These are phyloP conservation scores for Selenia dentaria DNA, from an alignment of 2,888 invertebrate species.

Conservation along the genomic window DNA sequence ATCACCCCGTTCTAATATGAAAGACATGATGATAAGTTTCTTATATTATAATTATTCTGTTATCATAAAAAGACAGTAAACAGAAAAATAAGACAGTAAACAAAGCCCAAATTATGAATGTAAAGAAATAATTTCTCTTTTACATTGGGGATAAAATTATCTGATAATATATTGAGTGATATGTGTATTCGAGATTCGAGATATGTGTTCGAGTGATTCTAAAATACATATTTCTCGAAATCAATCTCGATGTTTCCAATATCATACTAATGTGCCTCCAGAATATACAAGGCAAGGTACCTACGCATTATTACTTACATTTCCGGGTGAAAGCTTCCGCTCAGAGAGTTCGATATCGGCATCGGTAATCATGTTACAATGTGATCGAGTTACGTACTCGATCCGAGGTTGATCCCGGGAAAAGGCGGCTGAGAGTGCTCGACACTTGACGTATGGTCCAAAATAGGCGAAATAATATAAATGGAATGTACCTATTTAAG, in stretches of 20 bases:
- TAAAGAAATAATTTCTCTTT: too few relatives aligned
- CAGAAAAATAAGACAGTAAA: too few relatives aligned
- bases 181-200: too few relatives aligned
- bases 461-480: conserved; percentile 19
- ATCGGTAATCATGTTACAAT: conserved; percentile 71
- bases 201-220: too few relatives aligned
- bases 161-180: too few relatives aligned
- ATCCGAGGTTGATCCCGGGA: conserved; percentile 63
- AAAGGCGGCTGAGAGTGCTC: conserved; percentile 46
- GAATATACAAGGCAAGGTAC: conserved; percentile 26
- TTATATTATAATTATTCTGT: too few relatives aligned
- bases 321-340: conserved; percentile 72
- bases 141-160: too few relatives aligned
- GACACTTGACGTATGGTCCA: conserved; percentile 23
- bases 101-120: too few relatives aligned
- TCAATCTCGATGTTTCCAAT: conserved; percentile 3
- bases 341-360: conserved; percentile 50
- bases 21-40: too few relatives aligned
- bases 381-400: conserved; percentile 73
- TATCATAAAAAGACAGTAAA: too few relatives aligned
- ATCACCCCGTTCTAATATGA: too few relatives aligned
- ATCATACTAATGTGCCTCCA: conserved; percentile 2
- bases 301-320: conserved; percentile 55
- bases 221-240: neutral
- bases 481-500: too few relatives aligned